Base-by-base conservation (phyloP, 2,797 vertebrate genomes). In the Rhyacichthys aspro region DNA sequence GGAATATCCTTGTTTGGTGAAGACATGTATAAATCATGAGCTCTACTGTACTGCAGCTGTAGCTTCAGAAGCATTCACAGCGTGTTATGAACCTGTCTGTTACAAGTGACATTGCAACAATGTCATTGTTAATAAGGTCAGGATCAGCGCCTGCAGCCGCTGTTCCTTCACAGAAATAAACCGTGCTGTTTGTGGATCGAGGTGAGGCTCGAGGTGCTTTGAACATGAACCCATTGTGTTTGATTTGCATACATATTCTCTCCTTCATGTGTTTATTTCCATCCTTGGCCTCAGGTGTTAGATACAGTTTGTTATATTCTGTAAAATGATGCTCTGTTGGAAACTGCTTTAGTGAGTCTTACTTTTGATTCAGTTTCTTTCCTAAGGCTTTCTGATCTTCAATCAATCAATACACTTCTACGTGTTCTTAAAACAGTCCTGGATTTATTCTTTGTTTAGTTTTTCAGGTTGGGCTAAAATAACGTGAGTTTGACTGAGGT, bases 1-100 rank as follows among this genome's bases (percentile, higher is more conserved):
- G 15, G 11, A 16, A 23, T 43, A 28, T 45, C 55, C 19, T 44
- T 45, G 55, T 43, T 28, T 33, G 12, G 17, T 37, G 17, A 60
- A 49, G 36, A 15, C 17, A 41, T 28, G 39, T 37, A 39, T 37
- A 60, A 19, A 15, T 37, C 48, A 52, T 52, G 37, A 52, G 48
- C 28, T 15, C 4, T 33, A 16, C 9, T 36, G n/a, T 36, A 34
- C n/a, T 9, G 23, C 3, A 15, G 33, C 48, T 50, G 36, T 50
- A 50, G 48, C 15, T 33, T 12, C 48, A 6, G 10, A 32, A 10
- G 3, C 23, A 28, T 28, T 28, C 23, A 28, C 23, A 5, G 23
- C 18, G 34, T 7, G 48, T 37, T 50, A 50, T 50, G 32, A 37
- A 52, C 48, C 23, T 37, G 48, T 9, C 48, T 52, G 48, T 52